Base-by-base conservation (phyloP, 2,888 invertebrate genomes). In the Anoplius nigerrimus region DNA sequence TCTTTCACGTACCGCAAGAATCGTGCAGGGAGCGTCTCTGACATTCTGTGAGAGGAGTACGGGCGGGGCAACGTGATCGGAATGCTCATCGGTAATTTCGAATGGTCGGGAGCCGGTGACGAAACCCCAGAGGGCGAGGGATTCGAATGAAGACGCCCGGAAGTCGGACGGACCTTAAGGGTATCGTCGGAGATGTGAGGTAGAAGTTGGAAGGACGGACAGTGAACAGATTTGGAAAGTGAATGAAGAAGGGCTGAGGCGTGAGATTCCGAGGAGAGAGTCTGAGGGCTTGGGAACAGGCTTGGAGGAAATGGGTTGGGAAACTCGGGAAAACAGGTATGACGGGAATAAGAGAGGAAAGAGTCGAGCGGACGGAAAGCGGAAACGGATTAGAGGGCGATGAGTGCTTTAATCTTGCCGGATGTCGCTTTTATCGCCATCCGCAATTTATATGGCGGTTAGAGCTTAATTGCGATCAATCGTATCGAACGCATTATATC, bases 71-170 rank as follows among this genome's bases (percentile, higher is more conserved):
- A 79, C 79, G 78, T 80, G 80, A 79, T 77, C 70, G 68, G 80
- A 80, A 75, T 79, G 60, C 55, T 80, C 80, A 73, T 75, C 72
- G 80, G 71, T 79, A 79, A 79, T 79, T 73, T 73, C 66, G 73
- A 55, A 52, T 53, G 62, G 61, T 68, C 70, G 45, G 21, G 62
- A n/a, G 43, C 51, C 46, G 24, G 54, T 20, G 48, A 52, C 45
- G 45, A 55, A 27, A n/a, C 46, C 59, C 68, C 62, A 58, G 48
- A 57, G 56, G 76, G 61, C 52, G 61, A 34, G 18, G 54, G 48
- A 21, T n/a, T 16, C 42, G 53, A 62, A 78, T 74, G 75, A 76
- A 79, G 71, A 78, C 74, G 72, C 66, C 55, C 21, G 65, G 16
- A 62, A 71, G 71, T 72, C 69, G 60, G 55, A 64, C 52, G 46